Percentiles rank a stretch among this genome's conserved stretches.
These are phyloP conservation scores for Takifugu flavidus DNA, from an alignment of 2,113 vertebrate species.

Conservation along the genomic window DNA sequence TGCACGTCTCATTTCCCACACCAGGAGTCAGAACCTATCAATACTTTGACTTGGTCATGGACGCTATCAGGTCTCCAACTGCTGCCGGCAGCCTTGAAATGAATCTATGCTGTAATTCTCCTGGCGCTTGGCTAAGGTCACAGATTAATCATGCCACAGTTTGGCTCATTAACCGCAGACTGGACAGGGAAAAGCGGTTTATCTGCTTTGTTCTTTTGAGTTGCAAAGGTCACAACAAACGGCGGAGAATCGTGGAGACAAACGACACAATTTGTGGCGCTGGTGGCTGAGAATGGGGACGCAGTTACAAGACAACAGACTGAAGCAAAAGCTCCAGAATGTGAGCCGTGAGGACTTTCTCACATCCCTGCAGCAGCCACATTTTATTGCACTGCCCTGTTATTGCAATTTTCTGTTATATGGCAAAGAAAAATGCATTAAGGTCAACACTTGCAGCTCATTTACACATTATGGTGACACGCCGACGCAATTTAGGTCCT, in stretches of 20 bases:
- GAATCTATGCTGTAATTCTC: conserved; percentile 54
- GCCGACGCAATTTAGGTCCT: no score
- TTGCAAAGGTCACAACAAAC: conserved; percentile 1
- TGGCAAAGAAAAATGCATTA: no score
- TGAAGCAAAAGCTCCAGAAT: background rate
- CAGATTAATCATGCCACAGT: conserved; percentile 45
- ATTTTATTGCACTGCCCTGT: no score
- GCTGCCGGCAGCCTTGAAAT: conserved; percentile 24
- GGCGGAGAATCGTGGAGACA: background rate
- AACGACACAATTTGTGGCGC: conserved; percentile 1
- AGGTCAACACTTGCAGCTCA: no score
- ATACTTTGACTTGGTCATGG: conserved; percentile 1
- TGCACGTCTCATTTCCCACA: background rate
- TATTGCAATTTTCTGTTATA: no score
- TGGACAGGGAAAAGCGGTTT: conserved; percentile 5
- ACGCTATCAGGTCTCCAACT: conserved; percentile 4
- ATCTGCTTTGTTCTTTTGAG: conserved; percentile 6
- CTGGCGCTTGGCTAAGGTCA: conserved; percentile 41
- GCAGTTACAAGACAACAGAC: background rate
- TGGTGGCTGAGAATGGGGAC: background rate
- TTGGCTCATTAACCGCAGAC: conserved; percentile 41
- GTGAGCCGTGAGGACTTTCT: no score
- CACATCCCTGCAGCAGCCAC: no score
- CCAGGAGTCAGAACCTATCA: background rate
- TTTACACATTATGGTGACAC: no score